Conservation (phyloP, 2,797 vertebrate genomes). For the Passerculus sandwichensis region DNA sequence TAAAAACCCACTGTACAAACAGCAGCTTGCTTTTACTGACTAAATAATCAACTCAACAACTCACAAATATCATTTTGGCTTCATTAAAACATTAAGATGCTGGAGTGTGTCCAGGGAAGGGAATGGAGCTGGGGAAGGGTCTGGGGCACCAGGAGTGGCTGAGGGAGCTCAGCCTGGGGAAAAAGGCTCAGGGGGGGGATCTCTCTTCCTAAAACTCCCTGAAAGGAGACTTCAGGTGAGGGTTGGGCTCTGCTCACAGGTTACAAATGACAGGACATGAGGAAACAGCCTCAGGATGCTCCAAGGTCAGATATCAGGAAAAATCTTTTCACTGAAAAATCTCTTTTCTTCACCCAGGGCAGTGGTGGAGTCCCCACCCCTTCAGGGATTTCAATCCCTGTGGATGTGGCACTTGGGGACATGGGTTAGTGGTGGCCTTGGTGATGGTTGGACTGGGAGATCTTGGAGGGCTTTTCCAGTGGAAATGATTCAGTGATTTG, state of each 20-base stretch:
- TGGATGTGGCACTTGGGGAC: background rate
- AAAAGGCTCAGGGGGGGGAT: background rate
- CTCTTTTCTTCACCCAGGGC: background rate
- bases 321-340: background rate
- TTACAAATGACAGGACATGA: fast-evolving
- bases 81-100: background rate
- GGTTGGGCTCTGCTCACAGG: background rate
- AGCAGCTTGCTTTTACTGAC: background rate
- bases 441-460: too few species aligned
- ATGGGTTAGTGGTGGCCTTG: background rate
- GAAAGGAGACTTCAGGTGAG: background rate
- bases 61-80: background rate
- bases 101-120: background rate
- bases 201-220: background rate
- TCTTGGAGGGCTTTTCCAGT: background rate
- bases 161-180: background rate
- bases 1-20: conserved; percentile 10
- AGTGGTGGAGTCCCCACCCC: background rate
- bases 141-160: background rate
- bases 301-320: background rate
- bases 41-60: background rate
- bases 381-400: background rate
- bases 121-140: background rate
- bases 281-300: background rate
- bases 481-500: background rate